Evolutionary conservation across 2,888 invertebrate genomes (phyloP).

Genomic region (Chironomus riparius): DNA sequence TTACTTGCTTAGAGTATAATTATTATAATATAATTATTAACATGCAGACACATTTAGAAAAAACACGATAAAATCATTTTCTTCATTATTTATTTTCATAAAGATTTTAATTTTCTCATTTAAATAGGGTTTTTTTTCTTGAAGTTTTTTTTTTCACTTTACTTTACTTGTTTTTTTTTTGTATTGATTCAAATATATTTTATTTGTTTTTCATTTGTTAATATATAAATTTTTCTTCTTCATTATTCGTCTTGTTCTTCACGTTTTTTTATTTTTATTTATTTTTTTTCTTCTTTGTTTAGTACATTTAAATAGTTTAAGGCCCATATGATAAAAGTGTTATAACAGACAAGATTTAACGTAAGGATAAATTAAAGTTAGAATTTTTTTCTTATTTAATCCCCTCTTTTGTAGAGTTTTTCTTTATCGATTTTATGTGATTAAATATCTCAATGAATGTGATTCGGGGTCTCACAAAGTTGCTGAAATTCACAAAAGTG

Average conservation of each 20-base stretch:
- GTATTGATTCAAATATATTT: neutral
- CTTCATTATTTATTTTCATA: constrained; percentile 2
- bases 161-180: too few species aligned
- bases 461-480: too few species aligned
- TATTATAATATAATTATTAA: constrained; percentile 5
- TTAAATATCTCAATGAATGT: too few species aligned
- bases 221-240: constrained; percentile 16
- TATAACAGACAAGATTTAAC: constrained; percentile 19
- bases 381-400: neutral
- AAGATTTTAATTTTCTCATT: neutral
- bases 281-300: constrained; percentile 4
- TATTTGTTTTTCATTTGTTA: constrained; percentile 17
- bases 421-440: too few species aligned
- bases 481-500: too few species aligned
- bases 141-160: neutral
- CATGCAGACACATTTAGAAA: constrained; percentile 25
- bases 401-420: neutral
- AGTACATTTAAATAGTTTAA: constrained; percentile 27
- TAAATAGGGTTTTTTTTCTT: neutral
- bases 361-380: neutral
- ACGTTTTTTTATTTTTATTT: neutral
- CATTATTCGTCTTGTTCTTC: too few species aligned
- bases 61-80: constrained; percentile 26
- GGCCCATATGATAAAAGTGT: constrained; percentile 27
- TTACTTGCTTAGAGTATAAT: neutral